Evolutionary conservation across 2,113 vertebrate genomes (phyloP), one percentile per base, ranked within the genome.

Genomic region (Oreochromis aureus): DNA sequence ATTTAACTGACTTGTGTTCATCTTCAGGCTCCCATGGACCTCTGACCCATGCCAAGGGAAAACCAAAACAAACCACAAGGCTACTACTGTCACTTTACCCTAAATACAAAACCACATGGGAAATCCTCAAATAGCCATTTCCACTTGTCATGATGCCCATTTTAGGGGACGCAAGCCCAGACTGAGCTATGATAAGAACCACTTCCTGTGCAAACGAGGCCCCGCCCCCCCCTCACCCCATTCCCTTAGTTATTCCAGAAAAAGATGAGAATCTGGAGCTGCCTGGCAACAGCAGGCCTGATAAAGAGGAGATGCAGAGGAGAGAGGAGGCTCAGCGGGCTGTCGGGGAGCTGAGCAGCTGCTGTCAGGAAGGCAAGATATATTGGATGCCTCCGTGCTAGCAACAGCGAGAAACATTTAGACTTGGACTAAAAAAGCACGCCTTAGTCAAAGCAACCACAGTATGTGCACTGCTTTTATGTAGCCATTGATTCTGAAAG

Each of bases 11-110:
- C 89, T 82, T 90, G 73, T 73, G 86, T 63, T 89, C 19, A 48
- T 90, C 88, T 89, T 89, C 89, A 76, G 83, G 86, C 92, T 94
- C 94, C 86, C 93, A 92, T 92, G 88, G 94, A 95, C 91, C 95
- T 94, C 91, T 93, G 94, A 94, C 91, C 92, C 85, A 69, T 80
- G 89, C 87, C 78, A 86, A 85, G 79, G 80, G 81, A 88, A 91
- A 93, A 91, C 91, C 93, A 94, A 93, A 95, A 94, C 94, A 95
- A 93, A 94, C 91, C 92, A 87, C 90, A 87, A 22, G 66, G 80
- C 78, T 92, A 87, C 94, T 90, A 90, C 92, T 94, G 90, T 92
- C 93, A 90, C 86, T 90, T 93, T 55, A 78, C 81, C 91, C 84
- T 89, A 91, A 94, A 93, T 92, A 85, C 86, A 87, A 90, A 92